These are phyloP conservation scores for Sepiola atlantica DNA, from an alignment of 2,888 invertebrate species.

Conservation along the genomic window DNA sequence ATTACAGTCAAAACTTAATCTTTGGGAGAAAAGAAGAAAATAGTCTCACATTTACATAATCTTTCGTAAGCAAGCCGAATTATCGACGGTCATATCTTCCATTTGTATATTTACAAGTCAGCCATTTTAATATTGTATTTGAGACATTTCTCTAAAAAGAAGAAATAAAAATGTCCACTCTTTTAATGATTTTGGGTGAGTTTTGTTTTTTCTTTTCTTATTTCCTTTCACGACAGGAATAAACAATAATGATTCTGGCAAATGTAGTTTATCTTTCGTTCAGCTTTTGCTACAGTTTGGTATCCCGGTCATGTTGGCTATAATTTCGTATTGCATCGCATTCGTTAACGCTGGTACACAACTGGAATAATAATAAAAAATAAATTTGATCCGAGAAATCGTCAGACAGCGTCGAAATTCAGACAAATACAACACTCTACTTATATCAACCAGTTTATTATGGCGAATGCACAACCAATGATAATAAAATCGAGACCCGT, in stretches of 20 bases:
- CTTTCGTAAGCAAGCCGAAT: too few relatives aligned
- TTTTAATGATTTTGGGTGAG: too few relatives aligned
- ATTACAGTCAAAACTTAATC: too few relatives aligned
- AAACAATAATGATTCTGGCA: too few relatives aligned
- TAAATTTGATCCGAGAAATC: neutral
- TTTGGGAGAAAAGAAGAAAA: too few relatives aligned
- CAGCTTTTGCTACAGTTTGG: neutral
- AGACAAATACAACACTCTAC: neutral
- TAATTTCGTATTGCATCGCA: neutral
- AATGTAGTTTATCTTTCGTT: neutral
- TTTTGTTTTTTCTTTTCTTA: too few relatives aligned
- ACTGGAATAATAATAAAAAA: neutral
- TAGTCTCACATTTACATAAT: too few relatives aligned
- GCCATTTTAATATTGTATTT: neutral
- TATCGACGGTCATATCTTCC: too few relatives aligned
- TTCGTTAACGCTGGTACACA: neutral
- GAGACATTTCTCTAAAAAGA: neutral
- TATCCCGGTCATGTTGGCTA: neutral
- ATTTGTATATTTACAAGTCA: too few relatives aligned
- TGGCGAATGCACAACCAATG: neutral
- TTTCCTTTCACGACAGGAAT: too few relatives aligned
- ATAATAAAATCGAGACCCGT: neutral
- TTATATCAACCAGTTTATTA: neutral
- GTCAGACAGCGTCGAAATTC: neutral
- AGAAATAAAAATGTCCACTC: too few relatives aligned